Conservation (phyloP, 1,140 invertebrate genomes). For the Pollicipes pollicipes region DNA sequence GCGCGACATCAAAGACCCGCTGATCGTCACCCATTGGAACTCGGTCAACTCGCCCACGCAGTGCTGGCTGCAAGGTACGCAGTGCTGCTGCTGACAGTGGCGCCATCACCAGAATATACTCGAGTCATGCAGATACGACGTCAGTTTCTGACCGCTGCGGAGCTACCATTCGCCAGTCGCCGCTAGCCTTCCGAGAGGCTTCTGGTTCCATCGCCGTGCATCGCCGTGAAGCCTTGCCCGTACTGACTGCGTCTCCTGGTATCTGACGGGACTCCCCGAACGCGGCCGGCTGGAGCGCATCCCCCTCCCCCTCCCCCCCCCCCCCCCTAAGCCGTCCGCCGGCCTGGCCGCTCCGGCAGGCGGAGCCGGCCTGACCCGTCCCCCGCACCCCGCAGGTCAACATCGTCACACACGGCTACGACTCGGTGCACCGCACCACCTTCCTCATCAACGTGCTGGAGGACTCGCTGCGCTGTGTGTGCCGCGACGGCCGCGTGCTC, state of each 20-base stretch:
- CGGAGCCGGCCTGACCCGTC: too few relatives aligned
- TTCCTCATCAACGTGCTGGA: conserved; percentile 84
- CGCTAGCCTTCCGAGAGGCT: too few relatives aligned
- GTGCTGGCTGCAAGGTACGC: conserved; percentile 55
- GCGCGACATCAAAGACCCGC: conserved; percentile 76
- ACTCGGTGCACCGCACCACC: conserved; percentile 44
- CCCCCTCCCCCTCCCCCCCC: too few relatives aligned
- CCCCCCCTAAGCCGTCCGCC: too few relatives aligned
- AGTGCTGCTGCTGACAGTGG: too few relatives aligned
- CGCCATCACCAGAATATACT: not conserved
- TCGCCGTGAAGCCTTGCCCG: too few relatives aligned
- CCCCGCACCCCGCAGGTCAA: too few relatives aligned
- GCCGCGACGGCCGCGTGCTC: conserved; percentile 76
- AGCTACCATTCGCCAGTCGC: not conserved
- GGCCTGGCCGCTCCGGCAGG: too few relatives aligned
- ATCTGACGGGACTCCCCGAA: too few relatives aligned
- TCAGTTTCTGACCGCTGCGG: not conserved
- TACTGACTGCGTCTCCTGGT: too few relatives aligned
- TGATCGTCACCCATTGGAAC: conserved; percentile 89
- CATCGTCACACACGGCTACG: conserved; percentile 70
- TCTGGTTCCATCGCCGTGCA: too few relatives aligned
- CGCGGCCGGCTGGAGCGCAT: too few relatives aligned
- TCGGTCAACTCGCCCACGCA: conserved; percentile 78
- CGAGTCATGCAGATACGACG: not conserved
- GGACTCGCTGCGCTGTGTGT: conserved; percentile 76